Evolutionary conservation across 2,797 vertebrate species (phyloP), one percentile per base, ranked within the genome.

Genomic region (Kryptolebias ocellatus): DNA sequence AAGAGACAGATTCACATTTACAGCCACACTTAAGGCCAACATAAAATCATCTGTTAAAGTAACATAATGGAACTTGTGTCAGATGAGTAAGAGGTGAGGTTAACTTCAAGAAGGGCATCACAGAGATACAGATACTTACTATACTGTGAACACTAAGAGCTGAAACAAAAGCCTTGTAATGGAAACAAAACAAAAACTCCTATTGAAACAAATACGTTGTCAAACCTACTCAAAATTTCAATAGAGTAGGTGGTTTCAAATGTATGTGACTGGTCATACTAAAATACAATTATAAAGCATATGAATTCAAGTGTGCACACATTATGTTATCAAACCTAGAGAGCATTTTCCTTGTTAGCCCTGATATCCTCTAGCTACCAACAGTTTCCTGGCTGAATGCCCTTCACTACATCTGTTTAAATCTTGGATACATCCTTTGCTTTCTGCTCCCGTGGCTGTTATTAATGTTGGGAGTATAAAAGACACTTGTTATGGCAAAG

Each of bases 351-450:
- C 31, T 28, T 56, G 17, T 53, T 56, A 52, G 45, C 27, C 34
- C 59, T 34, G 53, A 77, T 47, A 64, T 63, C 62, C 18, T 24
- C 18, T 5, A 2, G 20, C 37, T 52, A 47, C n/a, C n/a, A 46
- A 42, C 18, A 56, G 29, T 64, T 64, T 60, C 17, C 66, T 72
- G 63, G 69, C 76, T 72, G 51, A 12, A 18, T 60, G 67, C 77
- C 66, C 52, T 80, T 17, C 20, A 10, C 58, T 51, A 39, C 69
- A 74, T 74, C 72, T 80, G 68, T 80, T 82, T 83, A 79, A 83
- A 77, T 72, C 54, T 71, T 61, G 8, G 64, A 59, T 72, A 67
- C 72, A 66, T 55, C 49, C 24, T 64, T 62, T 76, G 72, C 78
- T 67, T 70, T 44, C 46, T 45, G 60, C 70, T 76, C 57, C 61